Base-by-base conservation (phyloP, 2,113 vertebrate species). In the Lamprologus callipterus region DNA sequence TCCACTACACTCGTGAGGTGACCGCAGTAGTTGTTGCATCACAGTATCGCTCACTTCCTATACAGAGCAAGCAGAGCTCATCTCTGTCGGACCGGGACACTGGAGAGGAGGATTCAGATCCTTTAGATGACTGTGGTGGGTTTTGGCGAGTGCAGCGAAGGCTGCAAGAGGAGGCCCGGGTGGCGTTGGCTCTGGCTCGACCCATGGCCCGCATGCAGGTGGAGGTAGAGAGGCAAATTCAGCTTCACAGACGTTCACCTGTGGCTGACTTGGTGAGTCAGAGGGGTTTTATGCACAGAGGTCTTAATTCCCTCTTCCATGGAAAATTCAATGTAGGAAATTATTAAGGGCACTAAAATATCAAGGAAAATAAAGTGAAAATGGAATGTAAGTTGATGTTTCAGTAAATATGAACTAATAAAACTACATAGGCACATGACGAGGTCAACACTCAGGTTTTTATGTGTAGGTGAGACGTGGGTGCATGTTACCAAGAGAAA, bases 181-280 rank as follows among this genome's bases (percentile, higher is more conserved):
- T 99, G 96, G 98, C 98, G 16, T 84, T 99, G 78, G 98, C 98
- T 23, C 97, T 99, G 96, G 98, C 98, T 8, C 97, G 98, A 85
- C 98, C 98, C 80, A 99, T 99, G 98, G 98, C 98, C 81, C 98
- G 98, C 82, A 99, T 99, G 98, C 98, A 99, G 95, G 98, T 99
- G 47, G 98, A 99, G 93, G 98, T 99, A 95, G 98, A 99, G 90
- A 89, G 96, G 82, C 96, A 97, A 80, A 98, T 99, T 89, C 98
- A 99, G 87, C 97, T 98, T 94, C 97, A 99, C 94, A 98, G 98
- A 94, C 98, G 99, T 82, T 99, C 98, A 3, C 98, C 98, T 0
- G 98, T 99, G 73, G 98, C 98, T 1, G 98, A 99, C 93, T 96
- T 99, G 87, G 98, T 99, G 89, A 97, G 98, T 93, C 85, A 68